Percentiles rank a stretch among this genome's conserved stretches.
phyloP scores from a whole-genome alignment of 1,140 invertebrate genomes.

The Heterodera schachtii region DNA sequence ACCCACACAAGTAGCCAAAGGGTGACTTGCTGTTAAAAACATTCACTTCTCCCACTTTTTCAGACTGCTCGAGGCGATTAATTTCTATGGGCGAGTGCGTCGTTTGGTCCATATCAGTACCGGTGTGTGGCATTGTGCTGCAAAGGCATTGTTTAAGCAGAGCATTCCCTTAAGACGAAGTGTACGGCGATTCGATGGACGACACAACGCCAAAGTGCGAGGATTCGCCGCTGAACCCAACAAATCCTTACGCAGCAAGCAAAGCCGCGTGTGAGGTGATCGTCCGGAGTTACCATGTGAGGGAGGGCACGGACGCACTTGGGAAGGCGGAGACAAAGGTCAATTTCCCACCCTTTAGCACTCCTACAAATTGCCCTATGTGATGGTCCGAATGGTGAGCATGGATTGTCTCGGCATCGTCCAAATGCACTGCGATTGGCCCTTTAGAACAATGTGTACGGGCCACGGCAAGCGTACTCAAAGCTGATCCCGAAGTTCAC shows the following conservation, averaged over 20 bases:
- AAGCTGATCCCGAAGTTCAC: slow-evolving; percentile 66
- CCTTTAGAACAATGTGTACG: slow-evolving; percentile 63
- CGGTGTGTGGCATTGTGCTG: slow-evolving; percentile 39
- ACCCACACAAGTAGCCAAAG: not conserved
- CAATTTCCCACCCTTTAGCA: slow-evolving; percentile 55
- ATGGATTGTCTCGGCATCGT: not conserved
- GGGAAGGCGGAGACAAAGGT: not conserved
- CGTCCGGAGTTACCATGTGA: slow-evolving; percentile 59
- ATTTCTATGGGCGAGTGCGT: slow-evolving; percentile 42
- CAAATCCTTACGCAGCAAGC: slow-evolving; percentile 64
- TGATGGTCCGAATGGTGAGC: slow-evolving; percentile 61
- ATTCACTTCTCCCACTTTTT: not conserved
- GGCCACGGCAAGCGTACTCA: slow-evolving; percentile 63
- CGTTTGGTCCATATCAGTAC: slow-evolving; percentile 65
- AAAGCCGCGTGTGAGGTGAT: slow-evolving; percentile 63
- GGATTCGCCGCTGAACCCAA: slow-evolving; percentile 58
- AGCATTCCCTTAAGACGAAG: slow-evolving; percentile 54
- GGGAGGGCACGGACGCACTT: too few relatives aligned
- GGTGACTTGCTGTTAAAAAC: too few relatives aligned
- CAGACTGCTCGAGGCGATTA: slow-evolving; percentile 56
- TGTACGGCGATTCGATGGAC: slow-evolving; percentile 61
- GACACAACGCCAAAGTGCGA: slow-evolving; percentile 60
- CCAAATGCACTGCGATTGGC: too few relatives aligned
- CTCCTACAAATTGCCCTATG: slow-evolving; percentile 66
- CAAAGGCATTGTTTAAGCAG: slow-evolving; percentile 1